Base-by-base conservation (phyloP, 2,888 invertebrate genomes). In the Phorcus lineatus region DNA sequence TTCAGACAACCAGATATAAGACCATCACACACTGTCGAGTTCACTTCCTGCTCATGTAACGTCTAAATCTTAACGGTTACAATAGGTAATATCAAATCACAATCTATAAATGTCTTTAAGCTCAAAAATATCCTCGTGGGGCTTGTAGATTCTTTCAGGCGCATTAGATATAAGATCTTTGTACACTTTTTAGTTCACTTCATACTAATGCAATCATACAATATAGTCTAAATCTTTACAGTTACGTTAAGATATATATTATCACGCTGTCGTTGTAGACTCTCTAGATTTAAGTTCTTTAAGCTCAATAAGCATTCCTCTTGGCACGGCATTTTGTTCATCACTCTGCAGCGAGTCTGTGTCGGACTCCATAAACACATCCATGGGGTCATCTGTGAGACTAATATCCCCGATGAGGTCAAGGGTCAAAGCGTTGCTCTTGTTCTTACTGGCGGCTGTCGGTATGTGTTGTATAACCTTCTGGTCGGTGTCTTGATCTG, bases 321-420 rank as follows among this genome's bases (percentile, higher is more conserved):
- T 55, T 4, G 87, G 81, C 13, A 81, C 77, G 1, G 81, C 75
- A 13, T 78, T 28, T 47, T 81, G 82, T 7, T 88, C 87, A 2
- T 84, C 84, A 62, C 87, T 89, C 67, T 85, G 86, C 24, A 86
- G 55, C 4, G 88, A 88, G 31, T 85, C 88, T 16, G 85, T 84
- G 67, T 87, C 88, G 1, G 86, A 88, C n/a, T 82, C 81, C 84
- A 89, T 82, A 31, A 88, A 86, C 52, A 81, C 79, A 76, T 88
- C 86, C 13, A 76, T 66, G 0, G 88, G 88, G 19, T 89, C 88
- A 77, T 88, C 88, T 2, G 88, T 88, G 31, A 89, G 55, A 77
- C 88, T 88, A 70, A 90, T 90, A 82, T 89, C 88, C 31, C 88
- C 89, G 22, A 90, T 87, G 53, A 91, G 83, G 74, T 91, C 91